Evolutionary conservation across 23 tunicate species (phyloP), one percentile per base, ranked within the genome.

Genomic region (Diplosoma virens): DNA sequence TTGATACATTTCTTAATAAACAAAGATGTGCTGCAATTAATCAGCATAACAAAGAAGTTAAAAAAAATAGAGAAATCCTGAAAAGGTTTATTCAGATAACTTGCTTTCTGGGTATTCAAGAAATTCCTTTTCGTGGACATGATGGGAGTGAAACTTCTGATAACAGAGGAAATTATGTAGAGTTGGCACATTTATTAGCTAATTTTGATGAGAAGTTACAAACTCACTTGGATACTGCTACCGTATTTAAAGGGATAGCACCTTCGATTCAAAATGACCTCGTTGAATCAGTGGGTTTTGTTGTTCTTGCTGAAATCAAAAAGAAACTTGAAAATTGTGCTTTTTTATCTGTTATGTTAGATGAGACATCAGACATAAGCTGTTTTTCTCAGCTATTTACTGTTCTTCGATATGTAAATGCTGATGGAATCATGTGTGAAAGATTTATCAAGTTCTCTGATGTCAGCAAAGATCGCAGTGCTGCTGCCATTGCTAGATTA

Each of bases 101-200:
- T 29, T 63, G 69, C n/a, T 63, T 63, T 30, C 69, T 63, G 34
- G 69, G 69, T 6, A 63, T 63, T n/a, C 69, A 63, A n/a, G 37
- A 63, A 63, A 63, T 63, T 63, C 35, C 69, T 5, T 63, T 63
- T 63, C 37, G 69, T 25, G 34, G 69, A 29, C 69, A 63, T n/a
- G 37, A 63, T 63, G 69, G 29, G 29, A 63, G 69, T 23, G 35
- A 29, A 63, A 28, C 69, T 30, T 63, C 34, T n/a, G 29, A 63
- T 30, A 63, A 63, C 22, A 6, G 69, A 63, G 37, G 69, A 63
- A 63, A 63, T 30, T 63, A 63, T 63, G 37, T 63, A 26, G 69
- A 63, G 29, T 25, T 63, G 69, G 37, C 69, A 24, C 22, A 63
- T 63, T 63, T 29, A 28, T 11, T 28, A 30, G 69, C 34, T 63